Evolutionary conservation across 92 coral and sea anemone species (phyloP), one percentile per base, ranked within the genome.

Genomic region (Epizoanthus illoricatus): DNA sequence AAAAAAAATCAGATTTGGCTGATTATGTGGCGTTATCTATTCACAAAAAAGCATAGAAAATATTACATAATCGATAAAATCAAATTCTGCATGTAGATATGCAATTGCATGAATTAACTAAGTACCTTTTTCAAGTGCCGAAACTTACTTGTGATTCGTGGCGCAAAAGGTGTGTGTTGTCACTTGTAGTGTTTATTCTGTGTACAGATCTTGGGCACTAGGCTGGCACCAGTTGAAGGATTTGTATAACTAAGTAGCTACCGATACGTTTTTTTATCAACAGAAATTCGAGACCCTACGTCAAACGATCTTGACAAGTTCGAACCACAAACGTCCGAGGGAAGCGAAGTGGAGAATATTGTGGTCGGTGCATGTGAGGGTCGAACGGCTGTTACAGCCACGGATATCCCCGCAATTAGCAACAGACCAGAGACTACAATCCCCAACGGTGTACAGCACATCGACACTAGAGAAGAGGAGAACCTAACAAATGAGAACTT

Each of bases 241-340:
- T 52, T 7, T 52, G 56, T 52, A 52, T 28, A 52, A 52, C 56
- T 9, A 52, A 13, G 56, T 52, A 68, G n/a, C 13, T 61, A 28
- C 15, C 71, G 19, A 36, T 1, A 21, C 11, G 21, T 20, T 18
- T 76, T 76, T 43, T 63, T 19, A 78, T 42, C 70, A 21, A 64
- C 82, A 78, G 82, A 78, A 78, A 78, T 78, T 78, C 82, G 65
- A 78, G 60, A 63, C 82, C 72, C 20, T 7, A 62, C 24, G 45
- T 64, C 72, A 78, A 78, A 78, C 60, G 61, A 13, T 19, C n/a
- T 64, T 78, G 82, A 78, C 82, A 78, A 78, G 82, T 42, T 43
- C 33, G 71, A 78, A 20, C 13, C 57, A 63, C 47, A 43, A 33
- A 11, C 71, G 71, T 40, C 81, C 73, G 73, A 33, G 52, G 52